These are phyloP conservation scores for Indicator indicator DNA, from an alignment of 2,113 vertebrate species.

Conservation along the genomic window DNA sequence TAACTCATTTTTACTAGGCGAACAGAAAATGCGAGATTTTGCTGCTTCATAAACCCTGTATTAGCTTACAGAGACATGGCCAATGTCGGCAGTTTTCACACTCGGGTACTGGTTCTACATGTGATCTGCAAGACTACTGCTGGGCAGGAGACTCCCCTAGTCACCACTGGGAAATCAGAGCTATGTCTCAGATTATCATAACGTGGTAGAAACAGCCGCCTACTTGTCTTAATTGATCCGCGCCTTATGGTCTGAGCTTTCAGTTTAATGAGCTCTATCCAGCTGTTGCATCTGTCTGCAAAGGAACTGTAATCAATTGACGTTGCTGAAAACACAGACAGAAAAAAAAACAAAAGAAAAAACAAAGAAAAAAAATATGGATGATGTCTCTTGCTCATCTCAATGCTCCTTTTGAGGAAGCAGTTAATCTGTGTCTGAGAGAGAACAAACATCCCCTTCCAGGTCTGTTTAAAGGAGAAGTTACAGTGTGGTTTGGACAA, in stretches of 20 bases:
- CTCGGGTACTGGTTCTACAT: constrained; percentile 71
- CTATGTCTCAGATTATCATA: constrained; percentile 85
- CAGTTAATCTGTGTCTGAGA: constrained; percentile 78
- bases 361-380: constrained; percentile 84
- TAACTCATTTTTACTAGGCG: constrained; percentile 44
- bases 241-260: constrained; percentile 99
- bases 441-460: constrained; percentile 72
- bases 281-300: constrained; percentile 99
- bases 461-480: constrained; percentile 49
- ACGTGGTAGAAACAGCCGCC: constrained; percentile 92
- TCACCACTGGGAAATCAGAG: constrained; percentile 83
- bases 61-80: constrained; percentile 13
- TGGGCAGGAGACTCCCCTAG: constrained; percentile 79
- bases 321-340: constrained; percentile 93
- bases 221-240: constrained; percentile 99
- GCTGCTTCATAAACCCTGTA: background rate
- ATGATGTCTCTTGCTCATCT: constrained; percentile 82
- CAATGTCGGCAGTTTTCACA: constrained; percentile 82
- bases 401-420: constrained; percentile 79
- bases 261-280: constrained; percentile 99
- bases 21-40: background rate
- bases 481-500: constrained; percentile 40
- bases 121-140: constrained; percentile 72
- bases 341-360: constrained; percentile 85
- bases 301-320: constrained; percentile 99